Evolutionary conservation across 2,113 vertebrate species (phyloP).

Genomic region (Meleagris gallopavo): DNA sequence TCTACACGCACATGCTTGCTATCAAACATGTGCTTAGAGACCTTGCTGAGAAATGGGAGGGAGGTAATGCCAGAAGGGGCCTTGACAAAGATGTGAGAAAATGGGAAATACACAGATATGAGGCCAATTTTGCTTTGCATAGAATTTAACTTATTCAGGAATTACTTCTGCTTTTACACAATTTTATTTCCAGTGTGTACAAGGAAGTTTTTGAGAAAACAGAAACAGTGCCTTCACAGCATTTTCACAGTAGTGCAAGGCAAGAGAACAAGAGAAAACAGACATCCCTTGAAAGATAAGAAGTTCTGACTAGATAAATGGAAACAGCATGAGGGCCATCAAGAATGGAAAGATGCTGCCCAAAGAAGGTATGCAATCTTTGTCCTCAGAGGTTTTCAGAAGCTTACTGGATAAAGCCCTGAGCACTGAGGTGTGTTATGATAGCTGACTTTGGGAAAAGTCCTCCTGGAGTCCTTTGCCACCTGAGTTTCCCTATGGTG

Average conservation of each 20-base stretch:
- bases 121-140: neutral
- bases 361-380: neutral
- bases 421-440: neutral
- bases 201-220: neutral
- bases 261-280: neutral
- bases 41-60: neutral
- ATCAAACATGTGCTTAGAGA: neutral
- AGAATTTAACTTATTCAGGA: neutral
- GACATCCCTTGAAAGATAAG: neutral
- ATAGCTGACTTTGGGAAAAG: neutral
- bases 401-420: neutral
- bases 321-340: neutral
- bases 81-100: neutral
- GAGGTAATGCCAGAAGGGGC: accelerated
- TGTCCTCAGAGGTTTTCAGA: neutral
- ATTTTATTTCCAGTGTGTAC: neutral
- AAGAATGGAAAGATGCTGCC: neutral
- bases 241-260: neutral
- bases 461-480: neutral
- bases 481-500: neutral
- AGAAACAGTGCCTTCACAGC: neutral
- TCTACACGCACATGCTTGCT: neutral
- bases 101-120: accelerated
- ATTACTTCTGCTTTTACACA: neutral
- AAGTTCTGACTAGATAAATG: neutral